Evolutionary conservation across 2,797 vertebrate species (phyloP).

Genomic region (Triplophysa bombifrons): DNA sequence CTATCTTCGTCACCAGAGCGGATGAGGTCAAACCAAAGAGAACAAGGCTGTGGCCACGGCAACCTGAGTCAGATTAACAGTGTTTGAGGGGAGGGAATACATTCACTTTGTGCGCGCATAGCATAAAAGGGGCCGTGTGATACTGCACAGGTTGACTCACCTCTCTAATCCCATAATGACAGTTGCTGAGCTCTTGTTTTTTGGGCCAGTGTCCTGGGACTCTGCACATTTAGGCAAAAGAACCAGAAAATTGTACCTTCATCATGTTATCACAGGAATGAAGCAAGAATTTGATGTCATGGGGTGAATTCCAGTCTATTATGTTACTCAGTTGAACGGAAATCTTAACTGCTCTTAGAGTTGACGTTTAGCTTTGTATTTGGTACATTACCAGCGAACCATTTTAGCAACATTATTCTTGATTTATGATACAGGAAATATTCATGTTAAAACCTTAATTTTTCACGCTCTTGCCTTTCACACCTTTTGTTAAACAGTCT

Average conservation of each 20-base stretch:
- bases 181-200: background rate
- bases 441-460: background rate
- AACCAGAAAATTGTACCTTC: background rate
- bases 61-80: constrained; percentile 1
- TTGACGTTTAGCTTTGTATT: background rate
- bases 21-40: background rate
- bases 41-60: background rate
- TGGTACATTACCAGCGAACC: background rate
- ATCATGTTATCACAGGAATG: background rate
- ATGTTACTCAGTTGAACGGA: background rate
- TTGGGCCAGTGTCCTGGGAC: background rate
- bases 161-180: constrained; percentile 4
- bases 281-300: background rate
- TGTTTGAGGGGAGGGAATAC: background rate
- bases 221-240: background rate
- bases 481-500: too few species aligned
- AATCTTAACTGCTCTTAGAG: background rate
- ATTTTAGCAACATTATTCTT: background rate
- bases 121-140: background rate
- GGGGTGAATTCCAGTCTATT: background rate
- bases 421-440: background rate
- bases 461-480: background rate
- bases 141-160: background rate
- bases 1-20: background rate
- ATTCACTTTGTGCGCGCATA: background rate